Conservation (phyloP, 2,888 invertebrate species). For the Erannis defoliaria region DNA sequence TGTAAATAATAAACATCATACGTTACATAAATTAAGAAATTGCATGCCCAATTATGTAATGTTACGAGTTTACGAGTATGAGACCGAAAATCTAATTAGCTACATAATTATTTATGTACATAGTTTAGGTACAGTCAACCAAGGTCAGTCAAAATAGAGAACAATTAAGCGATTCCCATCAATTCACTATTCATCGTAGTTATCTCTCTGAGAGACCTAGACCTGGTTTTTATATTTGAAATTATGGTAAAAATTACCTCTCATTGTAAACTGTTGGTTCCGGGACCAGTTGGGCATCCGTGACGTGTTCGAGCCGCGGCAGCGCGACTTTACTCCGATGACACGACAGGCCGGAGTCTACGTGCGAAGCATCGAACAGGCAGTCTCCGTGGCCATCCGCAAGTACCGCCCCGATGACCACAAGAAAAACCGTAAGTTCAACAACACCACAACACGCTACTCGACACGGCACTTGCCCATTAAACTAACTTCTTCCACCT, state of each 20-base stretch:
- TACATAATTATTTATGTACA: constrained; percentile 14
- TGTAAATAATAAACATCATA: not conserved
- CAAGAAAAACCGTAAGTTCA: constrained; percentile 81
- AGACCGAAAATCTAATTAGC: constrained; percentile 25
- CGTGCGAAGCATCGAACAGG: constrained; percentile 94
- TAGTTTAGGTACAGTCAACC: constrained; percentile 29
- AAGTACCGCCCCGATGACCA: constrained; percentile 89
- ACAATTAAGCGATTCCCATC: constrained; percentile 40
- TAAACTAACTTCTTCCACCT: not conserved
- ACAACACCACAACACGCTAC: constrained; percentile 8
- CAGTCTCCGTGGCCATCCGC: constrained; percentile 93
- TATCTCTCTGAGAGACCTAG: constrained; percentile 31
- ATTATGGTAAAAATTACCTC: constrained; percentile 4
- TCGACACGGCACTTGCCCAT: constrained; percentile 12
- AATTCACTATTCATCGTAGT: constrained; percentile 27
- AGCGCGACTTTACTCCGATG: constrained; percentile 93
- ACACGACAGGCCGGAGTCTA: constrained; percentile 92
- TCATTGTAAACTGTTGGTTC: constrained; percentile 11
- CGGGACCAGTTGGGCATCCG: constrained; percentile 90
- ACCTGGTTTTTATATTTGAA: constrained; percentile 18
- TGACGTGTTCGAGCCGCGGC: constrained; percentile 93
- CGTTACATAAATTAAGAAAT: not conserved
- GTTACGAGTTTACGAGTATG: constrained; percentile 21
- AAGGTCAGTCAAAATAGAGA: constrained; percentile 38
- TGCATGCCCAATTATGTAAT: constrained; percentile 14